Evolutionary conservation across 1,140 invertebrate species (phyloP).

Genomic region (Helicoverpa zea): DNA sequence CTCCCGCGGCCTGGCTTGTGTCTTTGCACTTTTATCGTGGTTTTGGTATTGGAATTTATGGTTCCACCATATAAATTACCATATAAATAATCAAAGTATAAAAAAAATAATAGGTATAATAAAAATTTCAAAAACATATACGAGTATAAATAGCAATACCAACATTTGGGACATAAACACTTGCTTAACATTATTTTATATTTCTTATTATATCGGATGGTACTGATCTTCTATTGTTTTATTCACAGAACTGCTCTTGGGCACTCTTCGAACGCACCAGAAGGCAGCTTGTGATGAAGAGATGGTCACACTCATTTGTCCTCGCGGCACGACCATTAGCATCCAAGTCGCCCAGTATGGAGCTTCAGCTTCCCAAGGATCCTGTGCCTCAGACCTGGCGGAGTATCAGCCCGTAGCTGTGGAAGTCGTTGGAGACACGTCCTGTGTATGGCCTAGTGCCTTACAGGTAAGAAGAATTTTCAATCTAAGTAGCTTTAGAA

Average conservation of each 20-base stretch:
- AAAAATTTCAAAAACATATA: too few relatives aligned
- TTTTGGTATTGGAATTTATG: too few relatives aligned
- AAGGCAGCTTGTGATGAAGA: constrained; percentile 95
- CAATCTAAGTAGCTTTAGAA: not conserved
- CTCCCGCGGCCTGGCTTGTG: too few relatives aligned
- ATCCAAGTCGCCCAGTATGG: constrained; percentile 92
- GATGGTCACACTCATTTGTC: constrained; percentile 93
- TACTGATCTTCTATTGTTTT: constrained; percentile 5
- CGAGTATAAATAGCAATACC: too few relatives aligned
- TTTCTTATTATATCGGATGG: too few relatives aligned
- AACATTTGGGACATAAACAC: too few relatives aligned
- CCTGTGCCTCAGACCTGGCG: constrained; percentile 93
- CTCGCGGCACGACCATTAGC: constrained; percentile 94
- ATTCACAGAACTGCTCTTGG: constrained; percentile 92
- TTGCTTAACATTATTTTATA: too few relatives aligned
- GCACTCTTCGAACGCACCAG: constrained; percentile 95
- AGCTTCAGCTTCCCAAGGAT: constrained; percentile 77
- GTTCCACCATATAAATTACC: too few relatives aligned
- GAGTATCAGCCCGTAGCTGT: constrained; percentile 87
- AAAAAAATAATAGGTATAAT: too few relatives aligned
- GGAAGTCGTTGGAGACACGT: constrained; percentile 82
- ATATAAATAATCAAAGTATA: too few relatives aligned
- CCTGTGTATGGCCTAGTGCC: constrained; percentile 86
- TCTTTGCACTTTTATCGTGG: too few relatives aligned
- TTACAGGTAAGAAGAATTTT: constrained; percentile 82